phyloP scores from a whole-genome alignment of 2,888 invertebrate species.

The Sinelater perroti region DNA sequence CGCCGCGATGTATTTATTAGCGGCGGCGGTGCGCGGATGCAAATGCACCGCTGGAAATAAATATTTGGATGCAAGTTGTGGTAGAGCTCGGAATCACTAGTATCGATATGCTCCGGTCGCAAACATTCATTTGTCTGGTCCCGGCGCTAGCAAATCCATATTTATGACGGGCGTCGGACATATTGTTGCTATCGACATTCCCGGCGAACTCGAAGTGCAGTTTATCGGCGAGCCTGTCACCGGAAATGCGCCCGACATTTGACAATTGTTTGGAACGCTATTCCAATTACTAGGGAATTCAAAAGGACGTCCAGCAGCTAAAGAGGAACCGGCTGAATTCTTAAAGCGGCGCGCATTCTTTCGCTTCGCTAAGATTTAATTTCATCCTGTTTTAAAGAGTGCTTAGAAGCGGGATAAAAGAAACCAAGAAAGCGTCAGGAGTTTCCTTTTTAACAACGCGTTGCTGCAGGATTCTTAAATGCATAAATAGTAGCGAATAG shows the following conservation, averaged over 20 bases:
- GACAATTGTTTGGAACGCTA: neutral
- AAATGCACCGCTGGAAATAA: conserved; percentile 24
- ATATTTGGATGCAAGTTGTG: conserved; percentile 11
- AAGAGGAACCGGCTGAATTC: neutral
- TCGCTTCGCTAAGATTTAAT: neutral
- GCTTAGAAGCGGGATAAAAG: too few relatives aligned
- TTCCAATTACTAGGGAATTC: conserved; percentile 5
- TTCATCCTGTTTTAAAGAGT: too few relatives aligned
- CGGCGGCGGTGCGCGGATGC: conserved; percentile 20
- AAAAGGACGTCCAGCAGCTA: neutral
- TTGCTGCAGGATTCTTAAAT: too few relatives aligned
- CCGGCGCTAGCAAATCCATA: conserved; percentile 2
- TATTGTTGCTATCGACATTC: neutral
- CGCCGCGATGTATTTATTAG: conserved; percentile 41
- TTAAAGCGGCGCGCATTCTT: neutral
- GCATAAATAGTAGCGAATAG: too few relatives aligned
- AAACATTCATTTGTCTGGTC: conserved; percentile 14
- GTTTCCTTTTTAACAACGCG: too few relatives aligned
- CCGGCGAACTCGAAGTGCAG: neutral
- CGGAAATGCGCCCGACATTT: neutral
- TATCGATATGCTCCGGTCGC: conserved; percentile 4
- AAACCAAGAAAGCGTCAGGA: too few relatives aligned
- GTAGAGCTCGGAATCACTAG: conserved; percentile 4
- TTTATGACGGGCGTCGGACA: neutral
- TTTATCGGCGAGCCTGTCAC: neutral